Evolutionary conservation across 2,113 vertebrate species (phyloP).

Genomic region (Thymallus thymallus): DNA sequence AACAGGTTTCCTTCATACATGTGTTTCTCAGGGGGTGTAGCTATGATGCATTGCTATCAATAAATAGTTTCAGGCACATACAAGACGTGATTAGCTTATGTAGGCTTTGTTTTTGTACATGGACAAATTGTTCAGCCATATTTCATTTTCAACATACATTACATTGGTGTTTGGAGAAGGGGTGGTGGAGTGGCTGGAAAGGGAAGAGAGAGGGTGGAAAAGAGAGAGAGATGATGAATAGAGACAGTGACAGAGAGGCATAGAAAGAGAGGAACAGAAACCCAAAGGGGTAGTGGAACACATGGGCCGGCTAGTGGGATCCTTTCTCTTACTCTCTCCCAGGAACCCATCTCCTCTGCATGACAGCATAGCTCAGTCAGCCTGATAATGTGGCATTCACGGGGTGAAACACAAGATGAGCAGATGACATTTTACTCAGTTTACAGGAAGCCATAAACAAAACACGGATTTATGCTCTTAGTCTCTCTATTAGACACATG

Average conservation of each 20-base stretch:
- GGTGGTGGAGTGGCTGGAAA: no score
- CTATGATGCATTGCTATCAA: slow-evolving; percentile 58
- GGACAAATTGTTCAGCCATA: no score
- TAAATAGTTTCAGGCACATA: slow-evolving; percentile 50
- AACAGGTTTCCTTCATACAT: slow-evolving; percentile 35
- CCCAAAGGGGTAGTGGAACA: not conserved
- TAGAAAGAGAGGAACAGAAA: not conserved
- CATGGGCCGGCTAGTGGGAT: slow-evolving; percentile 33
- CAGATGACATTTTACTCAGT: slow-evolving; percentile 35
- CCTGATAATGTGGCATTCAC: slow-evolving; percentile 39
- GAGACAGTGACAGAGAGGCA: not conserved
- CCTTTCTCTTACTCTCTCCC: slow-evolving; percentile 24
- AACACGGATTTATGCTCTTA: slow-evolving; percentile 12
- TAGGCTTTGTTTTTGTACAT: slow-evolving; percentile 6
- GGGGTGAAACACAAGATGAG: slow-evolving; percentile 27
- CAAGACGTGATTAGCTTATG: slow-evolving; percentile 40
- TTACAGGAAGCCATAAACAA: slow-evolving; percentile 22
- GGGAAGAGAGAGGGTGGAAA: no score
- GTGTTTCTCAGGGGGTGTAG: not conserved
- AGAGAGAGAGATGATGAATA: not conserved
- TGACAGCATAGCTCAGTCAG: slow-evolving; percentile 41
- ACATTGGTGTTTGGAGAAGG: no score
- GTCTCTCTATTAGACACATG: no score
- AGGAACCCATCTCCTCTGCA: slow-evolving; percentile 37
- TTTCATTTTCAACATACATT: no score